Evolutionary conservation across 2,888 invertebrate genomes (phyloP).

Genomic region (Nezara viridula): DNA sequence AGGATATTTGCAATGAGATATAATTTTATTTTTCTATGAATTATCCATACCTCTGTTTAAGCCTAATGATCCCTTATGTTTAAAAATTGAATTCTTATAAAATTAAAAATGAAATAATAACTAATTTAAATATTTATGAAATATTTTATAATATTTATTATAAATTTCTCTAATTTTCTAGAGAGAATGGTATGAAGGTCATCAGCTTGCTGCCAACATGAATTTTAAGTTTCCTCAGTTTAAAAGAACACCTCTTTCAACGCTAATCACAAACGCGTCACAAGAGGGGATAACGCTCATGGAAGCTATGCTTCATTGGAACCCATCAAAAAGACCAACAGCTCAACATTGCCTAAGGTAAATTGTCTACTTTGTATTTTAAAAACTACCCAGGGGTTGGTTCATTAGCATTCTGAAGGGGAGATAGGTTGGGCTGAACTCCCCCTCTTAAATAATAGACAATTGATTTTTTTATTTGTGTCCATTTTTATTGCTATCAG

Average conservation of each 20-base stretch:
- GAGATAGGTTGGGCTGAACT: no score
- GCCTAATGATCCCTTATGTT: no score
- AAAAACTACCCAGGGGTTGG: not conserved
- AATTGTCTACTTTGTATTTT: slow-evolving; percentile 66
- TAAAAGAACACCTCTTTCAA: slow-evolving; percentile 82
- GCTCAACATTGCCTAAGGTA: slow-evolving; percentile 90
- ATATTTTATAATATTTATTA: not conserved
- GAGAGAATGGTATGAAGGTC: slow-evolving; percentile 96
- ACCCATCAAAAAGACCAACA: slow-evolving; percentile 92
- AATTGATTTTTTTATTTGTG: no score
- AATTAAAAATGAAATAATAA: no score
- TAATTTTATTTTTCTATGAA: not conserved
- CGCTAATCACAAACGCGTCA: slow-evolving; percentile 87
- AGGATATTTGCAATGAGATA: not conserved
- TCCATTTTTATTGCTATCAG: no score
- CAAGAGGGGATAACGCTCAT: slow-evolving; percentile 86
- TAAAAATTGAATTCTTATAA: no score
- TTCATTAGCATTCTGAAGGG: no score
- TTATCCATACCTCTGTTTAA: no score
- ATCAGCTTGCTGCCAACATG: slow-evolving; percentile 90
- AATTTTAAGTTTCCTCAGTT: slow-evolving; percentile 97
- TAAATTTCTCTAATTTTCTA: slow-evolving; percentile 68
- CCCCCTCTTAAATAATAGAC: no score
- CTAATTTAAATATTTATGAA: no score
- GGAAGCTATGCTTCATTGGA: slow-evolving; percentile 90